Conservation (phyloP, 2,888 invertebrate genomes). For the Microctonus brassicae region DNA sequence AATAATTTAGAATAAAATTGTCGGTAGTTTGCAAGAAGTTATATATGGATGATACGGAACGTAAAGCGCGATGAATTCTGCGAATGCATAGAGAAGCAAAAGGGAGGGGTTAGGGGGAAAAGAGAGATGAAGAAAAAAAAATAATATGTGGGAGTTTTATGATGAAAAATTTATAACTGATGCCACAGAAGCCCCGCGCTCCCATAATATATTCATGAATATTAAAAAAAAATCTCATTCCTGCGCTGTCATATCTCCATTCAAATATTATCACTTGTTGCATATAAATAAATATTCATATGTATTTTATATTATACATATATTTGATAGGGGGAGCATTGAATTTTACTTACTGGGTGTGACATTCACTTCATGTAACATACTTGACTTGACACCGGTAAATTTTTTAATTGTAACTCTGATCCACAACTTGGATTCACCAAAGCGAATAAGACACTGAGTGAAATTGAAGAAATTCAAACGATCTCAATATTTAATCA, state of each 20-base stretch:
- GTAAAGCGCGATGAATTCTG: slow-evolving; percentile 10
- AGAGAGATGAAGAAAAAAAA: background rate
- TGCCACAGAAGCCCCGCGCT: background rate
- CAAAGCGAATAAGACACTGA: slow-evolving; percentile 1
- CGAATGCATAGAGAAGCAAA: background rate
- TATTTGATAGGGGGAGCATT: background rate
- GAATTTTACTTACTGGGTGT: background rate
- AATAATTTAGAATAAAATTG: background rate
- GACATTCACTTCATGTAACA: background rate
- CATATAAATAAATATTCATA: no score
- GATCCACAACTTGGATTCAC: slow-evolving; percentile 23
- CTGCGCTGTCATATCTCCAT: slow-evolving; percentile 25
- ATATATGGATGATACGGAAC: slow-evolving; percentile 15
- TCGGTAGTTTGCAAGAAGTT: background rate
- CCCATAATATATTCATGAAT: background rate
- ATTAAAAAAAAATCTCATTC: slow-evolving; percentile 24
- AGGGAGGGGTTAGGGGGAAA: background rate
- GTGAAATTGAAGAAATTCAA: background rate
- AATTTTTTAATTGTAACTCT: slow-evolving; percentile 10
- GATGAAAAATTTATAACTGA: background rate
- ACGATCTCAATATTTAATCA: slow-evolving; percentile 3
- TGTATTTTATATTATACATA: slow-evolving; percentile 1
- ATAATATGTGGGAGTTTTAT: slow-evolving; percentile 1
- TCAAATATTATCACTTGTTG: slow-evolving; percentile 37
- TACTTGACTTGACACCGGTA: background rate